Evolutionary conservation across 2,888 invertebrate genomes (phyloP), one percentile per base, ranked within the genome.

Genomic region (Sipunculus nudus): DNA sequence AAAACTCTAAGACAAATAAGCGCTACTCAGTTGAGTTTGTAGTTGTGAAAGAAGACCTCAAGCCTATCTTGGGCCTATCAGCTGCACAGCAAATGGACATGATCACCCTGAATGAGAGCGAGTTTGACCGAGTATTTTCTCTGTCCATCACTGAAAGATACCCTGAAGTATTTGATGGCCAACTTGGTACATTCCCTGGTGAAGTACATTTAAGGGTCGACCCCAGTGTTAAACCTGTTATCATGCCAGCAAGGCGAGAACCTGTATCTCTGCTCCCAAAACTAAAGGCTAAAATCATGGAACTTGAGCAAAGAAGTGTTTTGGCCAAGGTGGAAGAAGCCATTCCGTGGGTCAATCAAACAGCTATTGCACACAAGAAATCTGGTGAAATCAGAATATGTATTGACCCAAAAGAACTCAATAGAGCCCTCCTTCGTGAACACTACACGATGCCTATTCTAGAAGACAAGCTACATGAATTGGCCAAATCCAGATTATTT

Each of bases 321-420:
- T 55, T 71, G 6, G 48, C 59, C 19, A 50, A 53, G 29, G 56
- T 67, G 2, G 41, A 25, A 21, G 53, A 61, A 53, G 65, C 70
- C 19, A 67, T 68, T 10, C 59, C 55, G n/a, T 70, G 68, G 67
- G 59, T 72, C 10, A 71, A 43, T 31, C 61, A 65, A 39, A 28
- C 59, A 23, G 72, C 65, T 4, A 43, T 57, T 6, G 63, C 59
- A 23, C 32, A 47, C 6, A 70, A 70, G 48, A 57, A 59, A 19
- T 41, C 48, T 19, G 65, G 67, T 32, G 63, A 61, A 21, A 29
- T 69, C 3, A 55, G 69, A 45, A 50, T 69, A 5, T 72, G 65
- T 52, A 49, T 70, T 23, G 70, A 72, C 43, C 68, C 70, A 25
- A 56, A 54, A 29, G 54, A 57, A 25, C 45, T 72, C 3, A 74